Evolutionary conservation across 2,888 invertebrate genomes (phyloP).

Genomic region (Luffia ferchaultella): DNA sequence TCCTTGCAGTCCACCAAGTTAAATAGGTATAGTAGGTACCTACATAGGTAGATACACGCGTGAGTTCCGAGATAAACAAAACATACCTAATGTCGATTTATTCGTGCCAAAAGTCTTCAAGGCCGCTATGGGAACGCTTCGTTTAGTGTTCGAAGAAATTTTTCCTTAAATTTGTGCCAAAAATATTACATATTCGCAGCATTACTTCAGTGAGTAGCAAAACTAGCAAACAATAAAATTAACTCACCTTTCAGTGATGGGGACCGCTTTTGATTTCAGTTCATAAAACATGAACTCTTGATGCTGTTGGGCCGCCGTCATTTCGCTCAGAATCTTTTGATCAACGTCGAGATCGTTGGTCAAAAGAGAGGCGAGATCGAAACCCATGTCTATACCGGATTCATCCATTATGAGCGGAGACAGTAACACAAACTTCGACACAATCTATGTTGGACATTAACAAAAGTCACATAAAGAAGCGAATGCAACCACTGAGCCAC

Average conservation of each 20-base stretch:
- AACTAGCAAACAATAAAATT: too few species aligned
- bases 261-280: constrained; percentile 68
- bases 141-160: constrained; percentile 46
- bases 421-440: constrained; percentile 41
- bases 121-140: constrained; percentile 33
- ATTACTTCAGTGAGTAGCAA: not conserved
- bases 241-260: constrained; percentile 65
- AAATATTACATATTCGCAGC: constrained; percentile 32
- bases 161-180: constrained; percentile 47
- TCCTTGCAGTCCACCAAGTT: too few species aligned
- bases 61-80: not conserved
- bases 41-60: not conserved
- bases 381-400: constrained; percentile 72
- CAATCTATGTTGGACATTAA: too few species aligned
- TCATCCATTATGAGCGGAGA: constrained; percentile 61
- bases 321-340: constrained; percentile 62
- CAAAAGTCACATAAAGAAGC: constrained; percentile 1
- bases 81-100: too few species aligned
- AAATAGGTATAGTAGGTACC: too few species aligned
- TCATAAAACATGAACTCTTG: constrained; percentile 72
- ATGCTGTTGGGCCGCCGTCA: constrained; percentile 59
- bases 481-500: constrained; percentile 27
- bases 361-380: constrained; percentile 67
- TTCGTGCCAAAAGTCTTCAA: constrained; percentile 24
- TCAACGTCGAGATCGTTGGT: constrained; percentile 61